Conservation (phyloP, 1,140 invertebrate species). For the Drosophila littoralis region DNA sequence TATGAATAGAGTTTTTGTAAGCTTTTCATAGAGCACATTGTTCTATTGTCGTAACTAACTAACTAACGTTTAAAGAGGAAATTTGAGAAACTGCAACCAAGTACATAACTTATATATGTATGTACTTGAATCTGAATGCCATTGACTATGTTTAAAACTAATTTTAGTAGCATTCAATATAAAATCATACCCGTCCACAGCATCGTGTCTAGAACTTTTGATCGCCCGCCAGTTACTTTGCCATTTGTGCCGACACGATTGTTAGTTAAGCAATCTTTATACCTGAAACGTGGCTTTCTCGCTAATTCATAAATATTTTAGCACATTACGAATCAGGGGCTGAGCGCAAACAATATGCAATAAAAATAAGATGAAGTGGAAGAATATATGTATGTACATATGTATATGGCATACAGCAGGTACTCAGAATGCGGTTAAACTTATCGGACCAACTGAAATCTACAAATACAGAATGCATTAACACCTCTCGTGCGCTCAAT, state of each 20-base stretch:
- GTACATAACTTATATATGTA: too few species aligned
- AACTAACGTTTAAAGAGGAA: too few species aligned
- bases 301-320: constrained; percentile 60
- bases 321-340: constrained; percentile 29
- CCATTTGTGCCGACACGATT: not conserved
- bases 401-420: not conserved
- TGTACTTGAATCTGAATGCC: too few species aligned
- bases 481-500: constrained; percentile 62
- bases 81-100: too few species aligned
- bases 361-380: constrained; percentile 2
- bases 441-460: constrained; percentile 53
- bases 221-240: not conserved
- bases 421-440: constrained; percentile 24
- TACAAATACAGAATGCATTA: constrained; percentile 62
- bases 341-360: constrained; percentile 20
- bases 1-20: too few species aligned
- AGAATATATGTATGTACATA: not conserved
- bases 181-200: too few species aligned
- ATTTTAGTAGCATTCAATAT: too few species aligned
- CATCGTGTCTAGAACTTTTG: not conserved
- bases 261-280: constrained; percentile 14
- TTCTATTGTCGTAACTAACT: too few species aligned
- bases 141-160: too few species aligned
- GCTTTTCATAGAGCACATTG: too few species aligned
- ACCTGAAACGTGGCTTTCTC: constrained; percentile 31